Conservation (phyloP, 2,888 invertebrate genomes). For the Drosophila subquinaria region DNA sequence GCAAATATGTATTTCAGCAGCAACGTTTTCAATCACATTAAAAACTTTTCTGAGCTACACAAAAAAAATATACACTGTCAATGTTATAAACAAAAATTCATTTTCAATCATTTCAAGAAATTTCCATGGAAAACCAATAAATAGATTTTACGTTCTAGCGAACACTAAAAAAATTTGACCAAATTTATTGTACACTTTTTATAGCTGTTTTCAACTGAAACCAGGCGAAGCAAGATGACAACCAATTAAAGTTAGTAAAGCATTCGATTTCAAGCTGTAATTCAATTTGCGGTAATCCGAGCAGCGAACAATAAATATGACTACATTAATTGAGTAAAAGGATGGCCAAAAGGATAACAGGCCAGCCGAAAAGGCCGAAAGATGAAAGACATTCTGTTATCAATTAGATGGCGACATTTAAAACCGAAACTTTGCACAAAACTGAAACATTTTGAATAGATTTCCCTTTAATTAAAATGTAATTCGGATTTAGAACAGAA, state of each 20-base stretch:
- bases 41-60: not conserved
- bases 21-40: not conserved
- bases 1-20: not conserved
- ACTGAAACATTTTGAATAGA: not conserved
- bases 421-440: not conserved
- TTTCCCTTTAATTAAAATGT: not conserved
- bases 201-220: not conserved
- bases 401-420: slow-evolving; percentile 1
- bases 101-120: not conserved
- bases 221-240: slow-evolving; percentile 10
- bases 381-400: slow-evolving; percentile 15
- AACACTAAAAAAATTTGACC: not conserved
- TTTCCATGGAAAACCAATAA: slow-evolving; percentile 3
- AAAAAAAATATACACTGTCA: not conserved
- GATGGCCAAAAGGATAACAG: not conserved
- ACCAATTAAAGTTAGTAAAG: slow-evolving; percentile 49
- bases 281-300: slow-evolving; percentile 29
- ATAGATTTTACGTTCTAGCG: not conserved
- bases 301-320: slow-evolving; percentile 14
- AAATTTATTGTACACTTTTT: not conserved
- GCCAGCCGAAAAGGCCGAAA: not conserved
- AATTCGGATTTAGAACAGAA: not conserved
- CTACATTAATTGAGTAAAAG: slow-evolving; percentile 17
- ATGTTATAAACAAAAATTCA: not conserved
- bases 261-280: slow-evolving; percentile 39